phyloP scores from a whole-genome alignment of 2,888 invertebrate species.

The Cristatella mucedo region DNA sequence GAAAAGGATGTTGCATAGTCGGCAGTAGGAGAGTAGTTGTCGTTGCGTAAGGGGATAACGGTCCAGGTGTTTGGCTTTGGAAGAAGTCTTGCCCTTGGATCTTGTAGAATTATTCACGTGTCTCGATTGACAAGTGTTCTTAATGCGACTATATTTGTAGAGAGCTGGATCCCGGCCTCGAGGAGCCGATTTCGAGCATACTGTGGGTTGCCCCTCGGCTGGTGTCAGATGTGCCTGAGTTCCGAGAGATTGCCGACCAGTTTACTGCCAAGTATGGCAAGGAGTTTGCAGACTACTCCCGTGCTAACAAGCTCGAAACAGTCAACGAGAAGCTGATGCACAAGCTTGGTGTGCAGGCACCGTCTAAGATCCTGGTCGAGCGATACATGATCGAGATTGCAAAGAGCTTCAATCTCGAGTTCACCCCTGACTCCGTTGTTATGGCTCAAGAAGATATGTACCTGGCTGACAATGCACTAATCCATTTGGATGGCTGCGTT shows the following conservation, averaged over 20 bases:
- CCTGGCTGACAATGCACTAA: too few species aligned
- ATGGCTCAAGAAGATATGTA: too few species aligned
- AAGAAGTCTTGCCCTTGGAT: too few species aligned
- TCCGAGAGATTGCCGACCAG: conserved; percentile 64
- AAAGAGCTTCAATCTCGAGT: conserved; percentile 75
- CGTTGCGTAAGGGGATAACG: too few species aligned
- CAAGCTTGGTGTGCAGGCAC: conserved; percentile 79
- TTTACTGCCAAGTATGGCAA: conserved; percentile 59
- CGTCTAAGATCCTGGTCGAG: conserved; percentile 83
- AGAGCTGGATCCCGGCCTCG: conserved; percentile 74
- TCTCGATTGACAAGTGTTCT: too few species aligned
- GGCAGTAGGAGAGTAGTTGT: too few species aligned
- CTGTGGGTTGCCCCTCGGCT: conserved; percentile 92
- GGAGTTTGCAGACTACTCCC: conserved; percentile 46
- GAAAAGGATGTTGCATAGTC: too few species aligned
- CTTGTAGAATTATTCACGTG: too few species aligned
- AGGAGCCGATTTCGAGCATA: conserved; percentile 85
- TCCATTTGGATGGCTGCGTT: too few species aligned
- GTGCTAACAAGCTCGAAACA: conserved; percentile 58
- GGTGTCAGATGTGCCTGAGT: conserved; percentile 43
- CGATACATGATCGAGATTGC: conserved; percentile 62
- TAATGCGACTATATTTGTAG: too few species aligned
- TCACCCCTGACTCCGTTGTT: conserved; percentile 66
- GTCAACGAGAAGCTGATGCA: conserved; percentile 77
- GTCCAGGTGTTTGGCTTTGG: too few species aligned